phyloP scores from a whole-genome alignment of 2,113 vertebrate genomes.

The Brachyhypopomus gauderio region DNA sequence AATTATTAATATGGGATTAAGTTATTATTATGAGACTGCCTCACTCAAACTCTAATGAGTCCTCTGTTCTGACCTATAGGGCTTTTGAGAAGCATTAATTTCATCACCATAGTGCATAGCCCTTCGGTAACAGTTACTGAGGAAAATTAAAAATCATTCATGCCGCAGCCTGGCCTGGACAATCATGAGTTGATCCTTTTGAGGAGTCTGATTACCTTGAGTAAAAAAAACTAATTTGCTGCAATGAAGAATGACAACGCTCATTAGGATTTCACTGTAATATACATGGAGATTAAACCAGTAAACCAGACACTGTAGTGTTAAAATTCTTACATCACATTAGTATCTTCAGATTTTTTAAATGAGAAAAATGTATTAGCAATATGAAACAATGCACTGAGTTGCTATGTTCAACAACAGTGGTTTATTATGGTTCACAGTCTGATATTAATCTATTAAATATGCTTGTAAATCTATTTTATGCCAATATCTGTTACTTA shows the following conservation, averaged over 20 bases:
- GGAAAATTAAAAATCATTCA: conserved; percentile 7
- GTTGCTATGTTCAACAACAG: conserved; percentile 43
- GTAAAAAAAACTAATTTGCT: neutral
- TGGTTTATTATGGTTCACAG: conserved; percentile 55
- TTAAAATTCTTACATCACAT: neutral
- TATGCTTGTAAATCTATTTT: conserved; percentile 55
- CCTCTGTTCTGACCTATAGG: neutral
- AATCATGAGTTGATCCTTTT: neutral
- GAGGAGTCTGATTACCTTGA: neutral
- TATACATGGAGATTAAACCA: neutral
- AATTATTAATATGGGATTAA: neutral
- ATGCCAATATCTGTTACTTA: conserved; percentile 70
- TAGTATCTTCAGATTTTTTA: neutral
- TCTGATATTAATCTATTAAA: conserved; percentile 48
- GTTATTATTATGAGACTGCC: neutral
- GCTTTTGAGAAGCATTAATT: neutral
- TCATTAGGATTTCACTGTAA: neutral
- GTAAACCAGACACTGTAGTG: too few relatives aligned
- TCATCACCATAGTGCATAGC: neutral
- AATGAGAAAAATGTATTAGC: neutral
- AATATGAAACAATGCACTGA: neutral
- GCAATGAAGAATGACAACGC: neutral
- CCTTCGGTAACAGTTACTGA: neutral
- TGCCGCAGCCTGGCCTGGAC: neutral
- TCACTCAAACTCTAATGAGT: neutral